Evolutionary conservation across 2,113 vertebrate genomes (phyloP).

Genomic region (Columbina picui): DNA sequence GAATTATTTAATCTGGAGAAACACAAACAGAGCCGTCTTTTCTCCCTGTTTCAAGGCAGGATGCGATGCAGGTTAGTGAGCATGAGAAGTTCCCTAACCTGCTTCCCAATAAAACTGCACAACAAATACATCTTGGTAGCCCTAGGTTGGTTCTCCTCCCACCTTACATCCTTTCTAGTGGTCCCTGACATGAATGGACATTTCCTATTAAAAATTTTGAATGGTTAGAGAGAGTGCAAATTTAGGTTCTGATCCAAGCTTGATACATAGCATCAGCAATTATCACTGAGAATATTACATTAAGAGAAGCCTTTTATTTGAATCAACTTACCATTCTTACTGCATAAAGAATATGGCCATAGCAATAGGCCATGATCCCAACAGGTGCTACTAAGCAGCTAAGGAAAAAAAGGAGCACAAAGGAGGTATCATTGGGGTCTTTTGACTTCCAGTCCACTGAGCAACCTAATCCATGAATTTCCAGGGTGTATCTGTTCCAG

Average conservation of each 20-base stretch:
- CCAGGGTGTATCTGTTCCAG: constrained; percentile 92
- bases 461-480: constrained; percentile 88
- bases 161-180: not conserved
- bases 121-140: not conserved
- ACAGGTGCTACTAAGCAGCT: constrained; percentile 88
- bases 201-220: not conserved
- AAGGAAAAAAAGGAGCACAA: constrained; percentile 90
- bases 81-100: not conserved
- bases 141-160: not conserved
- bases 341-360: constrained; percentile 90
- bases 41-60: not conserved
- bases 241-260: not conserved
- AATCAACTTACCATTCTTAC: constrained; percentile 86
- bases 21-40: not conserved
- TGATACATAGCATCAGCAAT: not conserved
- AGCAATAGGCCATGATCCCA: constrained; percentile 90
- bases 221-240: not conserved
- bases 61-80: not conserved
- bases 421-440: constrained; percentile 87
- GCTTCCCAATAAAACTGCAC: not conserved
- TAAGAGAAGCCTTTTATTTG: not conserved
- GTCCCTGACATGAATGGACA: not conserved
- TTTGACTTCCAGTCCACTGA: constrained; percentile 90
- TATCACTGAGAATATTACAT: not conserved
- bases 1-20: not conserved